phyloP scores from a whole-genome alignment of 92 coral and sea anemone genomes.

The Desmophyllum pertusum region DNA sequence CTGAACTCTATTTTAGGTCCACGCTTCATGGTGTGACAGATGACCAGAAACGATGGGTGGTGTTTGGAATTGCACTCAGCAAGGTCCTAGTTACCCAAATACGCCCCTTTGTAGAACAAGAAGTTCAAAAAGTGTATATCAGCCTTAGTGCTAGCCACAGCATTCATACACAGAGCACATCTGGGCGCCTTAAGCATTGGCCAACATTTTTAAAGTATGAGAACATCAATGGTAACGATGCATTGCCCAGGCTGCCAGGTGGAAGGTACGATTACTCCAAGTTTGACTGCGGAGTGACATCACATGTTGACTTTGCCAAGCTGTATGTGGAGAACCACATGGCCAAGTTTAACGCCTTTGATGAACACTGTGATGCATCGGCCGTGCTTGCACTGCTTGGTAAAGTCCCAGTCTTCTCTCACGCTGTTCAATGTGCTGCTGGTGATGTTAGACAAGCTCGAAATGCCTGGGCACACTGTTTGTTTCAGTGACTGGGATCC shows the following conservation, averaged over 20 bases:
- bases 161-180: slow-evolving; percentile 41
- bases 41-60: slow-evolving; percentile 58
- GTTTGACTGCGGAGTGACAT: slow-evolving; percentile 45
- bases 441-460: slow-evolving; percentile 42
- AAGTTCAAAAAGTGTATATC: slow-evolving; percentile 58
- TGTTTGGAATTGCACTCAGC: slow-evolving; percentile 69
- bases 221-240: slow-evolving; percentile 41
- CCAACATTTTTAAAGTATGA: neutral
- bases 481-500: slow-evolving; percentile 51
- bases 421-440: slow-evolving; percentile 48
- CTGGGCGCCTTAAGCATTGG: slow-evolving; percentile 3
- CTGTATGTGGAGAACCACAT: slow-evolving; percentile 45
- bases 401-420: slow-evolving; percentile 48
- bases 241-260: slow-evolving; percentile 32
- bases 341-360: slow-evolving; percentile 59
- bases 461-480: slow-evolving; percentile 63
- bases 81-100: slow-evolving; percentile 57
- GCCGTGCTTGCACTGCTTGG: slow-evolving; percentile 52
- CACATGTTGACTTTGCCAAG: slow-evolving; percentile 61
- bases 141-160: slow-evolving; percentile 33
- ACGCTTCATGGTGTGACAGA: neutral
- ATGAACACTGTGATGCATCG: slow-evolving; percentile 61
- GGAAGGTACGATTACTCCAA: neutral
- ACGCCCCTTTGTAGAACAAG: slow-evolving; percentile 42
- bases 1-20: slow-evolving; percentile 3